Conservation (phyloP, 1,140 invertebrate species). For the Bilobella aurantiaca region DNA sequence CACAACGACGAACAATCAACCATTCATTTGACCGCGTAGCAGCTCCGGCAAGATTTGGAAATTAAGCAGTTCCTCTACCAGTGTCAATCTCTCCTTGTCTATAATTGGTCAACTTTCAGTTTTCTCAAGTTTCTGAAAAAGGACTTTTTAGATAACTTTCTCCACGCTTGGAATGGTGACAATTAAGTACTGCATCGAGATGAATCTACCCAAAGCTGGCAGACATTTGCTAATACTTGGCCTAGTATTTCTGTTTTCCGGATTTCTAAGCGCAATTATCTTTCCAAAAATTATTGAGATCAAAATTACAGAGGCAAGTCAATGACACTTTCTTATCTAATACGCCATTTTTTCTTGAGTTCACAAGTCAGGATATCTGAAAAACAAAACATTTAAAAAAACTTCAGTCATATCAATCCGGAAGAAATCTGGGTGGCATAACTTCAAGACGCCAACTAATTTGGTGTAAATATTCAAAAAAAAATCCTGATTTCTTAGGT, state of each 20-base stretch:
- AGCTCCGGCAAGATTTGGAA: neutral
- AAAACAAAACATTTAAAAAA: too few species aligned
- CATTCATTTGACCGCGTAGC: neutral
- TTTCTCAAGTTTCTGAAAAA: too few species aligned
- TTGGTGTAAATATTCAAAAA: neutral
- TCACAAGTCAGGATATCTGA: too few species aligned
- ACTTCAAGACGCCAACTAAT: neutral
- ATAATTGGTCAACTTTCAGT: too few species aligned
- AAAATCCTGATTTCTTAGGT: too few species aligned
- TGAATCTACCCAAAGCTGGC: neutral
- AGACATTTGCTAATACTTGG: neutral
- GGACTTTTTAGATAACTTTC: too few species aligned
- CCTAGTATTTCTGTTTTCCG: neutral
- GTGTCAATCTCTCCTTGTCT: too few species aligned
- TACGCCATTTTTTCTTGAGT: too few species aligned
- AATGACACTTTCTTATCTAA: neutral
- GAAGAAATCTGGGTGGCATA: neutral
- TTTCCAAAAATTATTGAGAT: neutral
- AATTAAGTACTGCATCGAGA: neutral
- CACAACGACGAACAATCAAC: neutral
- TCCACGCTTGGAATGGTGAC: too few species aligned
- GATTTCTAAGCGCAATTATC: neutral
- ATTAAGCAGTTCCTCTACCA: too few species aligned
- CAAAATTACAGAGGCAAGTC: conserved; percentile 4
- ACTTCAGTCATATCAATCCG: neutral